Evolutionary conservation across 2,113 vertebrate species (phyloP).

Genomic region (Sylvietta virens): DNA sequence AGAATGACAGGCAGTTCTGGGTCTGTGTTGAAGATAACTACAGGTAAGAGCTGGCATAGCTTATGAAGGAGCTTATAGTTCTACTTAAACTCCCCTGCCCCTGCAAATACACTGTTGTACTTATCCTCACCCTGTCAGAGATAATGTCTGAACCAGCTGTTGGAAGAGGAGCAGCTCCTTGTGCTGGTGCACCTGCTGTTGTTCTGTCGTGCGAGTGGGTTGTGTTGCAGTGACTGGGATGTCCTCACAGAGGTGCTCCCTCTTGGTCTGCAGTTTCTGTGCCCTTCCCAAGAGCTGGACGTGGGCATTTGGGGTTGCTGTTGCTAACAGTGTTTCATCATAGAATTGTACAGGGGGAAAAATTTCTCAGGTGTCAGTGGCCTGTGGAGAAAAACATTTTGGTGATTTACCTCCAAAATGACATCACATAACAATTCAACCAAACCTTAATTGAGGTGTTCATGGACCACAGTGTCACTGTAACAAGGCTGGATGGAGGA

Average conservation of each 20-base stretch:
- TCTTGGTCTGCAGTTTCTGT: neutral
- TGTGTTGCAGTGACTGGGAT: neutral
- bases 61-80: neutral
- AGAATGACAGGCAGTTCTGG: neutral
- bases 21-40: neutral
- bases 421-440: neutral
- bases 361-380: neutral
- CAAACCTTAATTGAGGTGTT: neutral
- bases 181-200: neutral
- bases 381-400: neutral
- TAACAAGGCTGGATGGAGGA: neutral
- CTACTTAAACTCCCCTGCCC: neutral
- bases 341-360: rapidly evolving
- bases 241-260: rapidly evolving
- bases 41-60: neutral
- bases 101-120: neutral
- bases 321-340: neutral
- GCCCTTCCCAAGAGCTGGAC: neutral
- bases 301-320: neutral
- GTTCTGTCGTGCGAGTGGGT: neutral
- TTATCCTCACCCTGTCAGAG: neutral
- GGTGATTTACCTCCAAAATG: neutral
- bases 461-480: neutral
- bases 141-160: neutral
- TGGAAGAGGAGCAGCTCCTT: neutral